These are phyloP conservation scores for Morinoia aosen DNA, from an alignment of 2,888 invertebrate genomes.

Conservation along the genomic window DNA sequence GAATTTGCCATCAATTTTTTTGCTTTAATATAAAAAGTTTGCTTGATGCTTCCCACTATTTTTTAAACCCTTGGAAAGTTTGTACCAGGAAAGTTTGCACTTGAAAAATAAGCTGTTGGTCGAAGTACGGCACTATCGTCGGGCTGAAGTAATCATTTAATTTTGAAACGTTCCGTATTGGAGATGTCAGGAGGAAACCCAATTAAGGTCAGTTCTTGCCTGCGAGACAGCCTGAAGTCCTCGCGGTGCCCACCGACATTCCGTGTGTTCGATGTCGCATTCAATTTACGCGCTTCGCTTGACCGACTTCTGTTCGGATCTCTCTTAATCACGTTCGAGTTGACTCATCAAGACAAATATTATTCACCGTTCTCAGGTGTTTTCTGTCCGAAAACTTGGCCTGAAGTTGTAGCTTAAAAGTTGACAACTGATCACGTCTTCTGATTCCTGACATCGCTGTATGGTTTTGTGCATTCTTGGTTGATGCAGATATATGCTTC, in stretches of 20 bases:
- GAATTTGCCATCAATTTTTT: not conserved
- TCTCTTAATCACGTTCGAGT: not conserved
- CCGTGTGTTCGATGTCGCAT: not conserved
- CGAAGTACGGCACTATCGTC: not conserved
- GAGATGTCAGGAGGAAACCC: not conserved
- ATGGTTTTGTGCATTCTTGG: not conserved
- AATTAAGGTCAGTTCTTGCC: not conserved
- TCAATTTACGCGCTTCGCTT: not conserved
- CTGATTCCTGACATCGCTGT: not conserved
- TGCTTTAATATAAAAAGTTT: not conserved
- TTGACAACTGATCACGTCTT: not conserved
- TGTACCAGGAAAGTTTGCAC: not conserved
- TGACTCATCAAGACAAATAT: not conserved
- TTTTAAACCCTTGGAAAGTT: not conserved
- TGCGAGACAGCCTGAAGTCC: not conserved
- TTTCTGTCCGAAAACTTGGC: not conserved
- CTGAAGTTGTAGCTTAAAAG: not conserved
- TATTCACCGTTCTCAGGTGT: not conserved
- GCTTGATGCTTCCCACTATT: not conserved
- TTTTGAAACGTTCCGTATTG: not conserved
- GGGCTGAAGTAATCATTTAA: not conserved
- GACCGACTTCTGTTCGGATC: not conserved
- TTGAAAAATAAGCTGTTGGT: too few relatives aligned
- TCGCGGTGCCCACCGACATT: not conserved
- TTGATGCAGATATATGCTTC: not conserved